These are phyloP conservation scores for Typhlichthys eigenmanni DNA, from an alignment of 2,797 vertebrate species.

Conservation along the genomic window DNA sequence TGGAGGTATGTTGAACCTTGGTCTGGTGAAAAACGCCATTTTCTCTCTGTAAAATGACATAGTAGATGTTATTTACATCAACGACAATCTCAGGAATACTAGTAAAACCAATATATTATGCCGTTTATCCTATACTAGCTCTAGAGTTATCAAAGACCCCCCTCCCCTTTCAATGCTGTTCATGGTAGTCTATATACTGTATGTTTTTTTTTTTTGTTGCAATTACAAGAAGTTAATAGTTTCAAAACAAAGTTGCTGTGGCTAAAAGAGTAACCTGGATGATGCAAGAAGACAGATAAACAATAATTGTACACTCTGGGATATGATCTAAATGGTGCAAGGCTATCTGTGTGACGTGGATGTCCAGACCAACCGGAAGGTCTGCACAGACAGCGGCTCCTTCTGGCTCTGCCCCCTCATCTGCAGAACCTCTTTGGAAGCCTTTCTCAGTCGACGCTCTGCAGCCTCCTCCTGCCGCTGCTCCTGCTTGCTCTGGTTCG, in stretches of 20 bases:
- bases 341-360: too few species aligned
- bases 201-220: too few species aligned
- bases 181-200: too few species aligned
- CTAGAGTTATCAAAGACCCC: too few species aligned
- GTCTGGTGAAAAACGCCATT: conserved; percentile 98
- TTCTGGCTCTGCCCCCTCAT: conserved; percentile 94
- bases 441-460: conserved; percentile 93
- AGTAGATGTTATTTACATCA: background rate
- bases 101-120: background rate
- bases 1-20: conserved; percentile 96
- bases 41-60: conserved; percentile 86
- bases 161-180: too few species aligned
- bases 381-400: conserved; percentile 94
- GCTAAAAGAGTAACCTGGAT: too few species aligned
- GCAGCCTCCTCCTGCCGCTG: conserved; percentile 93
- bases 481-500: conserved; percentile 91
- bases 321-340: too few species aligned
- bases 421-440: conserved; percentile 93
- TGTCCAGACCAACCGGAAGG: conserved; percentile 83
- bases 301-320: too few species aligned
- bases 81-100: background rate
- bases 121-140: background rate
- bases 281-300: too few species aligned
- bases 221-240: too few species aligned
- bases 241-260: too few species aligned